Base-by-base conservation (phyloP, 2,113 vertebrate species). In the Oceanodroma tethys region DNA sequence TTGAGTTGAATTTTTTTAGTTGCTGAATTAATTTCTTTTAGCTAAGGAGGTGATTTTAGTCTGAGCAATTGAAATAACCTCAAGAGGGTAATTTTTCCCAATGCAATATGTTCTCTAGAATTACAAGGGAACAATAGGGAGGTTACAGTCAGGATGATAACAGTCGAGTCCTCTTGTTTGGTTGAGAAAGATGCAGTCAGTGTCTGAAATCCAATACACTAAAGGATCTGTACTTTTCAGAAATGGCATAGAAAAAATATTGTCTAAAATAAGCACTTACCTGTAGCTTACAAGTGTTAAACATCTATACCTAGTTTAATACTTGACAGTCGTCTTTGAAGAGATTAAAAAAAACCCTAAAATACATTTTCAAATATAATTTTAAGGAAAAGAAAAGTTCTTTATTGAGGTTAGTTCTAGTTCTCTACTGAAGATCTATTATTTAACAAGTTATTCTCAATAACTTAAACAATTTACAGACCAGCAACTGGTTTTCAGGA, bases 111-210 rank as follows among this genome's bases (percentile, higher is more conserved):
- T 93, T 95, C 62, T 88, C 58, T 83, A 60, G 88, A 95, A 93
- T 92, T 93, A 76, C 72, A 93, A 72, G 40, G 53, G 48, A 84
- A 81, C 78, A 94, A 91, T 17, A 86, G 81, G 38, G 81, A 96
- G 60, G 93, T 78, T 67, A 88, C 59, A 75, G 36, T 30, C 58
- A 76, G 40, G 75, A 80, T 80, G 60, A 32, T 60, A 96, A 80
- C 3, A 81, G 66, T 56, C 0, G 0, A 60, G 62, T 88, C 27
- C 66, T 82, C 50, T 90, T 75, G 74, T 79, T 55, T 95, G 67
- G 58, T 40, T 76, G 62, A 82, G 55, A 90, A 88, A 86, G 40
- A 86, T 68, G 50, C 48, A 92, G 76, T 78, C 73, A 58, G 23
- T 56, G 19, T 34, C 67, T 95, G 75, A 92, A 95, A 90, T 76